These are phyloP conservation scores for Pachyseris speciosa DNA, from an alignment of 64 coral and sea anemone species.

Conservation along the genomic window DNA sequence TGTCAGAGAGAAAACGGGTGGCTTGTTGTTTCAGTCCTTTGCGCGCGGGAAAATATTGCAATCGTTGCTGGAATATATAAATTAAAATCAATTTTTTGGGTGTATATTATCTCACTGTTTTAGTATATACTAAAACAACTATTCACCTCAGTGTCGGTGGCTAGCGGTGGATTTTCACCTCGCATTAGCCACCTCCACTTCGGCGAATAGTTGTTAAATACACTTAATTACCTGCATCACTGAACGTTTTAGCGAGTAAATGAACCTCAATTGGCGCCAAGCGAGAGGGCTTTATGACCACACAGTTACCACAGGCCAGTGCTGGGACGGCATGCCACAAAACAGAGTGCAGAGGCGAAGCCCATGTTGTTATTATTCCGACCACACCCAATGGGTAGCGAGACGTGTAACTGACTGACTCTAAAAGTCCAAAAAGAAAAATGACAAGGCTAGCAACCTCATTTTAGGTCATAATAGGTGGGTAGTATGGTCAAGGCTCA, in stretches of 20 bases:
- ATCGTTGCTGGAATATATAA: too few species aligned
- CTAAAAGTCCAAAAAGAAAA: not conserved
- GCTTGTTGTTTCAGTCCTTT: too few species aligned
- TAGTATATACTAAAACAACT: too few species aligned
- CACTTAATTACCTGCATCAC: conserved; percentile 64
- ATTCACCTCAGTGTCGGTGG: too few species aligned
- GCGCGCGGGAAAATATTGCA: too few species aligned
- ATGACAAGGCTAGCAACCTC: not conserved
- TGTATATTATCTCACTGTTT: too few species aligned
- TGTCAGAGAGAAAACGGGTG: too few species aligned
- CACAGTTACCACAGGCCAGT: conserved; percentile 51
- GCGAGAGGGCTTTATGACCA: conserved; percentile 63
- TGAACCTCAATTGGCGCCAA: conserved; percentile 57
- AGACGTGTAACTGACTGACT: conserved; percentile 17
- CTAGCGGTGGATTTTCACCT: too few species aligned
- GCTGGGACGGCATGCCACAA: conserved; percentile 48
- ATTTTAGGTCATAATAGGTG: not conserved
- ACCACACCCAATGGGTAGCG: conserved; percentile 53
- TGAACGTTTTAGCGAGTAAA: conserved; percentile 49
- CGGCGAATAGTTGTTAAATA: too few species aligned
- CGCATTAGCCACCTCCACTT: too few species aligned
- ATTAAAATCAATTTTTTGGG: too few species aligned
- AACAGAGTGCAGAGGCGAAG: conserved; percentile 47
- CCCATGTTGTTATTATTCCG: conserved; percentile 54
- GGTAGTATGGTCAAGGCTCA: too few species aligned